A percentile compares a stretch with the other conserved stretches of the same genome.
Conservation (phyloP, 2,113 vertebrate genomes). For the Phalacrocorax carbo region DNA sequence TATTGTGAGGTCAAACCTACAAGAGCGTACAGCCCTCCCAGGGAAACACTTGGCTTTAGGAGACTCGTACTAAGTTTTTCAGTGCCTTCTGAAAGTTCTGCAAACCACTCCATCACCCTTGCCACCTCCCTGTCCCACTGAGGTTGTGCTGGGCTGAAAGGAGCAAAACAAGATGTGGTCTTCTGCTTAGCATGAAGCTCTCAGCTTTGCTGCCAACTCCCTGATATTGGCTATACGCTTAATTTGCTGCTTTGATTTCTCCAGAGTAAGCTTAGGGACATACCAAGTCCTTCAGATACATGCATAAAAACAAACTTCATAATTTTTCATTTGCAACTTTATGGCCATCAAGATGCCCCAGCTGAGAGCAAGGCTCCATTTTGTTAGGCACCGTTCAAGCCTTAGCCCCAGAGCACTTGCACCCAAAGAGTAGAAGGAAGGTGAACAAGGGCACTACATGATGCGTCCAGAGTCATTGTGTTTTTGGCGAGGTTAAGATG, state of each 20-base stretch:
- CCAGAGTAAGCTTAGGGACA: not conserved
- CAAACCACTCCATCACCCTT: accelerated
- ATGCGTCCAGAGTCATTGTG: not conserved
- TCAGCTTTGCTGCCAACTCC: not conserved
- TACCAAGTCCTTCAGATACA: not conserved
- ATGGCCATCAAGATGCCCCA: not conserved
- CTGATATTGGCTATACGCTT: not conserved
- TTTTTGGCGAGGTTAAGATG: not conserved
- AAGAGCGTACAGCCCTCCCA: not conserved
- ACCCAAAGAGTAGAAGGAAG: not conserved
- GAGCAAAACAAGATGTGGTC: not conserved
- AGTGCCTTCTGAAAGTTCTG: not conserved
- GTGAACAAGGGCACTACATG: not conserved
- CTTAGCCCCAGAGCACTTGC: not conserved
- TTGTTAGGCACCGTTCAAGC: not conserved
- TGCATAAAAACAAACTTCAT: not conserved
- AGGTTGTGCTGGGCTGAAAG: not conserved
- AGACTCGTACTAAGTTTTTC: not conserved
- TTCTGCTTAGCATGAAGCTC: not conserved
- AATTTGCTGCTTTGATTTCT: not conserved
- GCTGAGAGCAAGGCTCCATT: not conserved
- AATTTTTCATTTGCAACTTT: not conserved
- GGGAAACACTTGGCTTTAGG: not conserved
- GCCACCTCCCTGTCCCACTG: not conserved
- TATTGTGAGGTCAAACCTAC: not conserved